A percentile compares a stretch with the other conserved stretches of the same genome.
Evolutionary conservation across 2,113 vertebrate species (phyloP).

Genomic region (Myocastor coypus): DNA sequence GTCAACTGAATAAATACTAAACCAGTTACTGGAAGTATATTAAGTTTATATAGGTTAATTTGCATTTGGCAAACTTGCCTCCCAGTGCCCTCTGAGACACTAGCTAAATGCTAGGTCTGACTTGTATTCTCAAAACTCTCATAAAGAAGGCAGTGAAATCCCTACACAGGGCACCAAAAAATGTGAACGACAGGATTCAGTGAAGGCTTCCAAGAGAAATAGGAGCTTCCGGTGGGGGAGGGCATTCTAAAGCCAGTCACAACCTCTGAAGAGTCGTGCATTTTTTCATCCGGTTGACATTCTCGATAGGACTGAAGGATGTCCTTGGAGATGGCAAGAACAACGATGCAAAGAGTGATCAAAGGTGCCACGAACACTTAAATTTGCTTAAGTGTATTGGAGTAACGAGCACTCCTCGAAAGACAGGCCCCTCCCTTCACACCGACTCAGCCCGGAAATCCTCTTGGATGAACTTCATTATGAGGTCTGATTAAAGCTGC

Average conservation of each 20-base stretch:
- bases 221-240: slow-evolving; percentile 7
- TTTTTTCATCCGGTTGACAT: slow-evolving; percentile 10
- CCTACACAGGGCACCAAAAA: slow-evolving; percentile 29
- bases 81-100: slow-evolving; percentile 7
- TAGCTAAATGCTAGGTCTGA: slow-evolving; percentile 20
- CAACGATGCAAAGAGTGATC: neutral
- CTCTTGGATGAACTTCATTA: neutral
- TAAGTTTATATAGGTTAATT: slow-evolving; percentile 72
- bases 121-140: slow-evolving; percentile 57
- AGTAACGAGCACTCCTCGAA: neutral
- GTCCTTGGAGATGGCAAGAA: neutral
- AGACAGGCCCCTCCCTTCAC: neutral
- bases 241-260: neutral
- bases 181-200: slow-evolving; percentile 46
- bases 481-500: neutral
- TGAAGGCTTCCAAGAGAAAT: slow-evolving; percentile 46
- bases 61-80: slow-evolving; percentile 67
- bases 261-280: neutral
- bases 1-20: slow-evolving; percentile 73
- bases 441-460: neutral
- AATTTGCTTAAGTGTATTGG: neutral
- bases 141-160: slow-evolving; percentile 59
- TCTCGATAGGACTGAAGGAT: neutral
- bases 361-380: neutral
- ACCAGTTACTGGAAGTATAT: slow-evolving; percentile 59